Conservation (phyloP, 1,140 invertebrate species). For the Drosophila sproati region DNA sequence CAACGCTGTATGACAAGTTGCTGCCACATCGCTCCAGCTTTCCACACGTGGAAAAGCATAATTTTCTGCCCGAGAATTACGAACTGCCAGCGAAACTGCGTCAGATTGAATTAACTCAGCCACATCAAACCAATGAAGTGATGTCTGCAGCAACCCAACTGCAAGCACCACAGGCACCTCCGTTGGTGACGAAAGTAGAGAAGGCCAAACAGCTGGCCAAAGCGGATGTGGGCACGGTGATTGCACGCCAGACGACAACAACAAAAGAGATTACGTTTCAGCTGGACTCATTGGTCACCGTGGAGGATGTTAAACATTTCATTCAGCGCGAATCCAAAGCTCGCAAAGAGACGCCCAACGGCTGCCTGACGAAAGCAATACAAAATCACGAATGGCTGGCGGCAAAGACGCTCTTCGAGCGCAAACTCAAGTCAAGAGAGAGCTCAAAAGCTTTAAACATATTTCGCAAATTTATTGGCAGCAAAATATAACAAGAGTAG, state of each 20-base stretch:
- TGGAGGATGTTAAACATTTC: conserved; percentile 62
- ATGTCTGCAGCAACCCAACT: not conserved
- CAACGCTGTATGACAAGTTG: conserved; percentile 63
- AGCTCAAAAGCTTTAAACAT: conserved; percentile 67
- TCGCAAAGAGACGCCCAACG: conserved; percentile 40
- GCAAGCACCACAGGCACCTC: conserved; percentile 7
- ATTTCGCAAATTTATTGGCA: conserved; percentile 79
- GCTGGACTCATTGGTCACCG: conserved; percentile 30
- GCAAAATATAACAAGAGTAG: conserved; percentile 59
- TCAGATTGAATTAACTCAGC: not conserved
- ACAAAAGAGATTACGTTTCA: conserved; percentile 23
- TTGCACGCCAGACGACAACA: conserved; percentile 26
- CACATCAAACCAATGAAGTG: not conserved
- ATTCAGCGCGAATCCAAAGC: conserved; percentile 61
- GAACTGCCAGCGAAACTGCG: conserved; percentile 40
- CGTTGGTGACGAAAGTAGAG: conserved; percentile 52
- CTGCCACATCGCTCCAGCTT: conserved; percentile 38
- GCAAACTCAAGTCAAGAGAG: conserved; percentile 59
- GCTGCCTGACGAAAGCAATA: conserved; percentile 59
- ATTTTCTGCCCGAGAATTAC: conserved; percentile 40
- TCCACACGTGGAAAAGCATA: conserved; percentile 55
- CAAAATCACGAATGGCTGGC: conserved; percentile 71
- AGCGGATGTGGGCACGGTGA: conserved; percentile 57
- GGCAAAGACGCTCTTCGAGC: conserved; percentile 65
- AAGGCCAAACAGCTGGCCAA: conserved; percentile 50